phyloP scores from a whole-genome alignment of 2,888 invertebrate species.

The Oligia fasciuncula region DNA sequence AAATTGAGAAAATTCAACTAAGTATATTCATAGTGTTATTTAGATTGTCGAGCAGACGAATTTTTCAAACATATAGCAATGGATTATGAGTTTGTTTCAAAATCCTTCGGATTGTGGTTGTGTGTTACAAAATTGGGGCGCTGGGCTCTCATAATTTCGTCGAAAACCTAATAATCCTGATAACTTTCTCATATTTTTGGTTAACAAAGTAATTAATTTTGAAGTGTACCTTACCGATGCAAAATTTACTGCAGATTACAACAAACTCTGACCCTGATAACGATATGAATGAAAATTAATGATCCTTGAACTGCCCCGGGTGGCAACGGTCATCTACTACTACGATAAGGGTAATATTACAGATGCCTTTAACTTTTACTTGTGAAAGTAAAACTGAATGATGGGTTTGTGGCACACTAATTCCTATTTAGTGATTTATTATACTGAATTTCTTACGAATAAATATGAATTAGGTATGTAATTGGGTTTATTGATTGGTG shows the following conservation, averaged over 20 bases:
- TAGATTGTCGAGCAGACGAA: not conserved
- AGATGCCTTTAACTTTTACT: constrained; percentile 35
- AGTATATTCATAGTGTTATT: not conserved
- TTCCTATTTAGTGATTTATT: constrained; percentile 8
- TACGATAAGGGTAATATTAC: constrained; percentile 51
- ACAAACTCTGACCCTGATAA: constrained; percentile 62
- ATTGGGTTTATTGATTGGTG: not conserved
- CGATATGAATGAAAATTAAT: constrained; percentile 73
- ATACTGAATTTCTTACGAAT: not conserved
- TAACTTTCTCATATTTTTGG: constrained; percentile 26
- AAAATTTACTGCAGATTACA: constrained; percentile 65
- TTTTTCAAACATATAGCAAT: not conserved
- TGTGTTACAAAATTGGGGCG: not conserved
- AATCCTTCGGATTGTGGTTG: not conserved
- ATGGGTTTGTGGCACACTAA: constrained; percentile 25
- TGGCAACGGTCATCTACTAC: constrained; percentile 54
- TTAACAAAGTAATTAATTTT: constrained; percentile 44
- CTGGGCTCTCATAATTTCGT: not conserved
- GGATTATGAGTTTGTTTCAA: not conserved
- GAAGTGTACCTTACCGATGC: constrained; percentile 60
- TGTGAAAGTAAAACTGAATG: constrained; percentile 21
- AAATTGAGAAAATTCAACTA: no score
- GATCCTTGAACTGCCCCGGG: constrained; percentile 63
- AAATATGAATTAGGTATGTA: not conserved
- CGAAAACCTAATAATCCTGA: not conserved